phyloP scores from a whole-genome alignment of 2,888 invertebrate species.

The Anarsia innoxiella region DNA sequence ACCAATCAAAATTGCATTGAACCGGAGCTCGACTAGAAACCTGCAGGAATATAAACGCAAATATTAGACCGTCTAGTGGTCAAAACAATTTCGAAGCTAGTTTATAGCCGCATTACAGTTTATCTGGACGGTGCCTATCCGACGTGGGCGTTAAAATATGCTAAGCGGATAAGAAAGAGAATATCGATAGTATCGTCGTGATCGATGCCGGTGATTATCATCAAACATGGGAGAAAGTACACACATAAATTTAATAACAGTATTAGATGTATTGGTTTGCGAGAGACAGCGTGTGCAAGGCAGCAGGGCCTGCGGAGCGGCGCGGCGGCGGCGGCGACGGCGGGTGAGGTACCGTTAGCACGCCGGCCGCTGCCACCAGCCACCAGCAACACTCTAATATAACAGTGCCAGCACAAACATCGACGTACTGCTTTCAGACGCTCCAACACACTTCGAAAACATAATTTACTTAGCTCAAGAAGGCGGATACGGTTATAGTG shows the following conservation, averaged over 20 bases:
- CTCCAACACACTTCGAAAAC: constrained; percentile 51
- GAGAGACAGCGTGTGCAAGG: constrained; percentile 53
- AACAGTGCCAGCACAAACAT: no score
- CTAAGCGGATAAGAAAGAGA: constrained; percentile 44
- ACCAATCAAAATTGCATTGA: constrained; percentile 1
- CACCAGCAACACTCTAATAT: no score
- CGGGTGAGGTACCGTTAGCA: constrained; percentile 19
- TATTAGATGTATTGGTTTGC: constrained; percentile 67
- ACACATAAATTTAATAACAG: constrained; percentile 67
- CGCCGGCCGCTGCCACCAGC: constrained; percentile 26
- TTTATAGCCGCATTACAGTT: constrained; percentile 3
- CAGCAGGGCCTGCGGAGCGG: constrained; percentile 56
- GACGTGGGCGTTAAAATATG: constrained; percentile 46
- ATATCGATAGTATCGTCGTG: constrained; percentile 44
- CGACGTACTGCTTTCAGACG: constrained; percentile 45
- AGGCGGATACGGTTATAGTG: no score
- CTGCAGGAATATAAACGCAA: constrained; percentile 8
- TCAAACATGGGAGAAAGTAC: constrained; percentile 61
- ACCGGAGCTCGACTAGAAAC: constrained; percentile 1
- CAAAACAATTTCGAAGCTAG: constrained; percentile 9
- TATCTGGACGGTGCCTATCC: constrained; percentile 18
- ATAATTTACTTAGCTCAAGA: constrained; percentile 49
- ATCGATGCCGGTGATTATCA: constrained; percentile 57
- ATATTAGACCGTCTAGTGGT: constrained; percentile 6
- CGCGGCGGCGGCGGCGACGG: constrained; percentile 46